Base-by-base conservation (phyloP, 2,113 vertebrate genomes). In the Cepphus grylle region DNA sequence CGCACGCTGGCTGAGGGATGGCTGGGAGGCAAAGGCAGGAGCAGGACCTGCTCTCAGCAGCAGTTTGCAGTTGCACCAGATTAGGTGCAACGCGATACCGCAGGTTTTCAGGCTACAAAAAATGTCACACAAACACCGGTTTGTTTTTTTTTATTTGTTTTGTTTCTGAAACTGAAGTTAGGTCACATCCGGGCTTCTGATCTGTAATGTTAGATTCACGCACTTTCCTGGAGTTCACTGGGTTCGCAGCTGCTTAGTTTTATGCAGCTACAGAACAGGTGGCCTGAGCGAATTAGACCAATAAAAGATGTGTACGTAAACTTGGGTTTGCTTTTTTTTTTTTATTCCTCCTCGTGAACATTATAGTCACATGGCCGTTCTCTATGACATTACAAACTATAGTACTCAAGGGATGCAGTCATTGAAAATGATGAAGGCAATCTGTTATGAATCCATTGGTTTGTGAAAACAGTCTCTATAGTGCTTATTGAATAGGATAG, bases 201-300 rank as follows among this genome's bases (percentile, higher is more conserved):
- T 89, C 56, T 72, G 69, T 73, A 53, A 14, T 11, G 66, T 16
- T 65, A 86, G 73, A 89, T 79, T 86, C 56, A 29, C 29, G 78
- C 42, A 18, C 84, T 89, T 94, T 32, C 81, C 40, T 42, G 45
- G 49, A 87, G 95, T 91, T 93, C 92, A 56, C 56, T 21, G 77
- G 47, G 92, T 90, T 96, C 84, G 66, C 88, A 93, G 95, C 93
- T 93, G 81, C 77, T 93, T 77, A 9, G 67, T 62, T 85, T 88
- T 83, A 61, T 56, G 72, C 59, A 83, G 79, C 72, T 53, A 72
- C 58, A 47, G 81, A 93, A 67, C 94, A 95, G 81, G 96, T 86
- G 86, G 94, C 86, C 78, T 50, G 49, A 85, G 53, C 80, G 86
- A 93, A 87, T 85, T 34, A 93, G 58, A 62, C 84, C 86, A 81